A percentile compares a stretch with the other conserved stretches of the same genome.
Evolutionary conservation across 1,140 invertebrate genomes (phyloP).

Genomic region (Euwallacea similis): DNA sequence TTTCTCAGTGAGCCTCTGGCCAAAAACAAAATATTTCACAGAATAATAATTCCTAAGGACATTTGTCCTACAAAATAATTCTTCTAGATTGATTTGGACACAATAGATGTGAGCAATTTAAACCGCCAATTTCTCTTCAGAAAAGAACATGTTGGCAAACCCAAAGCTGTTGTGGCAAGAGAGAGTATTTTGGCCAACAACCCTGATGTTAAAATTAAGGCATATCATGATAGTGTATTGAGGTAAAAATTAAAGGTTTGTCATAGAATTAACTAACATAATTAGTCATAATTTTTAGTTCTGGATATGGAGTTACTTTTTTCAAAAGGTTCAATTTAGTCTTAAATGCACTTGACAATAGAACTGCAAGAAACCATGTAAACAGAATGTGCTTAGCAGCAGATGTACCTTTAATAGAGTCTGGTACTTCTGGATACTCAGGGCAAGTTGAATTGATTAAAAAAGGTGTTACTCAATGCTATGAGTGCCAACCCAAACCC

Average conservation of each 20-base stretch:
- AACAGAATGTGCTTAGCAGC: conserved; percentile 98
- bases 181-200: conserved; percentile 89
- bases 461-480: conserved; percentile 90
- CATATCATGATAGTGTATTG: conserved; percentile 92
- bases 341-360: conserved; percentile 97
- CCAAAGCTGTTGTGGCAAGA: conserved; percentile 87
- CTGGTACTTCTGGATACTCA: conserved; percentile 94
- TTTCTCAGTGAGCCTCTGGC: too few relatives aligned
- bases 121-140: conserved; percentile 98
- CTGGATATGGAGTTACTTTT: conserved; percentile 88
- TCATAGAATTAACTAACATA: too few relatives aligned
- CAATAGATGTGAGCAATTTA: conserved; percentile 99
- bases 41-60: too few relatives aligned
- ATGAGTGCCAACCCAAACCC: conserved; percentile 93
- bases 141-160: conserved; percentile 96
- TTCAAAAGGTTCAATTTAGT: conserved; percentile 93
- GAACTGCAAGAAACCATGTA: conserved; percentile 95
- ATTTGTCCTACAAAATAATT: background rate
- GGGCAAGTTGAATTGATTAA: conserved; percentile 91
- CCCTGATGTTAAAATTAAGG: conserved; percentile 82
- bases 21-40: too few relatives aligned
- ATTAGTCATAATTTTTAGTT: conserved; percentile 61
- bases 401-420: conserved; percentile 92
- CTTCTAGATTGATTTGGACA: conserved; percentile 95
- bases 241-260: conserved; percentile 60